Base-by-base conservation (phyloP, 1,140 invertebrate species). In the Eufriesea mexicana region DNA sequence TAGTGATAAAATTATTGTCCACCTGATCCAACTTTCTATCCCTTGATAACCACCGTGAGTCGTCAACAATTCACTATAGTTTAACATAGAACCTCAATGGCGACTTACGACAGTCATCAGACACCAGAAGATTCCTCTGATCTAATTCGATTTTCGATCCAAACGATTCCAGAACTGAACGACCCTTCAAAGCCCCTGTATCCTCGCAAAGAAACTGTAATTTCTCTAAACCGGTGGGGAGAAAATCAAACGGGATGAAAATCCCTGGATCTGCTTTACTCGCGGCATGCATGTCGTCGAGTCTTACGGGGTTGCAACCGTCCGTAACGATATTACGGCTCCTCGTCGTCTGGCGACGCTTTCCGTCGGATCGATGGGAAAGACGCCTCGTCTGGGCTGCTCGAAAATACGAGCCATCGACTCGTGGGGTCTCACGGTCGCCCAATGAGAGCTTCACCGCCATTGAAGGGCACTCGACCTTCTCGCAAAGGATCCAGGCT, bases 351-450 rank as follows among this genome's bases (percentile, higher is more conserved):
- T 74, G 73, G 79, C 79, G 51, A 77, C 73, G 79, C 62, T 61
- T 67, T 77, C 25, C 51, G 73, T 68, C 61, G 73, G 79, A 82
- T 82, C 79, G 79, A 82, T 82, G 79, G 16, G 28, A 57, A 77
- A 66, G 79, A 82, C 79, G 79, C 71, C 76, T 54, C 71, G 79
- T 57, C 79, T 75, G 62, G 61, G 42, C 45, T 47, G 49, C 72
- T 77, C 55, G 79, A 77, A 82, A 82, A 82, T 77, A 77, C 79
- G 79, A 74, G 51, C 57, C 71, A 64, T 64, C 79, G 79, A 76
- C 66, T 68, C 68, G 54, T 49, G 25, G 20, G 20, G 49, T 28
- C 49, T 77, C 68, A 47, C 25, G n/a, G 42, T 68, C 72, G 62
- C 57, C 79, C 79, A 67, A 82, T 82, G 61, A 25, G 49, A 55